Evolutionary conservation across 1,140 invertebrate genomes (phyloP).

Genomic region (Lordiphosa collinella): DNA sequence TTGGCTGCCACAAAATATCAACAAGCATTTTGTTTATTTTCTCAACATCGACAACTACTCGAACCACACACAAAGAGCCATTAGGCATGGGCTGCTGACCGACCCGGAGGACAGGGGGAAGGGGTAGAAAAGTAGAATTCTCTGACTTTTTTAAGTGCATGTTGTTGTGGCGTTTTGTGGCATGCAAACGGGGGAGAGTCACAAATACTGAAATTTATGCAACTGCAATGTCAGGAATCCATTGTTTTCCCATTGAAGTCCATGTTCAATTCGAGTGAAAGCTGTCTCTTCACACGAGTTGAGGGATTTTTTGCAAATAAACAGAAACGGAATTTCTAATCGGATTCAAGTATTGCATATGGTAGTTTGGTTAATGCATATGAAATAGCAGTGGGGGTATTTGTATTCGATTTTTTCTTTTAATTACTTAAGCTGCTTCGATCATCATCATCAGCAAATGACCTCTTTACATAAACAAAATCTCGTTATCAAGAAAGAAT

Average conservation of each 20-base stretch:
- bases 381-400: too few relatives aligned
- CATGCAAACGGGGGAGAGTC: conserved; percentile 40
- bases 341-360: too few relatives aligned
- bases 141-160: conserved; percentile 66
- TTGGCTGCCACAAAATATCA: conserved; percentile 76
- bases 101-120: neutral
- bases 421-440: too few relatives aligned
- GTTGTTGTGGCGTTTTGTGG: conserved; percentile 72
- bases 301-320: conserved; percentile 8
- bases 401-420: too few relatives aligned
- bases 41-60: conserved; percentile 48
- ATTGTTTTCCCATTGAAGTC: conserved; percentile 54
- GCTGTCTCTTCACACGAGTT: conserved; percentile 24
- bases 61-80: conserved; percentile 46
- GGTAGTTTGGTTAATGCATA: too few relatives aligned
- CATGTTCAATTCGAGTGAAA: conserved; percentile 34
- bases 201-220: conserved; percentile 61
- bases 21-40: conserved; percentile 76
- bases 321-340: conserved; percentile 8
- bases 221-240: conserved; percentile 57
- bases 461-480: too few relatives aligned
- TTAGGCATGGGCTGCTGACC: conserved; percentile 13
- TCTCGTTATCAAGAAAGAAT: too few relatives aligned
- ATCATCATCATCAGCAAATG: too few relatives aligned
- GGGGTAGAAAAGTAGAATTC: conserved; percentile 3